Conservation (phyloP, 2,113 vertebrate genomes). For the Tupaia tana region DNA sequence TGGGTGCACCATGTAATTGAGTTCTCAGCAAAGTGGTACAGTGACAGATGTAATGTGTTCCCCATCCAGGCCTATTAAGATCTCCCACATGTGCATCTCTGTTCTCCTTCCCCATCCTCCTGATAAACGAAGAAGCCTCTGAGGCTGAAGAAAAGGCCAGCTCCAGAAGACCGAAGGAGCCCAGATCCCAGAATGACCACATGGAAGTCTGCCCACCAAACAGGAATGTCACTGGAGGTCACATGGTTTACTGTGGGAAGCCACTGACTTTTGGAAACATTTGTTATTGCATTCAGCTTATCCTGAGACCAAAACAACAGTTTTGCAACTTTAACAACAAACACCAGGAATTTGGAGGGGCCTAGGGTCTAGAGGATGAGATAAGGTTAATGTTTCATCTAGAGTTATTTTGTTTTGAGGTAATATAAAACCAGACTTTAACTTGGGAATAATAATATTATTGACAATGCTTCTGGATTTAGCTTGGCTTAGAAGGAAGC, state of each 20-base stretch:
- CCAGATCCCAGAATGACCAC: background rate
- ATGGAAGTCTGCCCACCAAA: background rate
- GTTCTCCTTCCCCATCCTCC: background rate
- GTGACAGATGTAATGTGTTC: background rate
- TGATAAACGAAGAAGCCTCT: background rate
- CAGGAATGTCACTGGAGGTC: background rate
- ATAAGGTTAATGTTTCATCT: background rate
- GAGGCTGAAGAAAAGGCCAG: background rate
- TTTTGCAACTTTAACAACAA: background rate
- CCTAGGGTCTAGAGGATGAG: slow-evolving; percentile 8
- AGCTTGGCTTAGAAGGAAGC: background rate
- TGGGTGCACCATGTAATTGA: background rate
- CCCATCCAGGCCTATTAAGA: background rate
- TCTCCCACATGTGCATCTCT: background rate
- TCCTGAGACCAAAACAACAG: background rate
- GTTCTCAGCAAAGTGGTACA: background rate
- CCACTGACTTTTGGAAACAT: background rate
- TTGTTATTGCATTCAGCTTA: background rate
- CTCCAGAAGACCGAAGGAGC: background rate
- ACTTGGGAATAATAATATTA: background rate
- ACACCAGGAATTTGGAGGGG: background rate
- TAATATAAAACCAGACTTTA: slow-evolving; percentile 4
- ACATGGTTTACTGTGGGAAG: background rate
- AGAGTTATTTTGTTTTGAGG: slow-evolving; percentile 13
- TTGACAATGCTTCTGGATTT: background rate